phyloP scores from a whole-genome alignment of 1,140 invertebrate genomes.

The Drosophila paulistorum region DNA sequence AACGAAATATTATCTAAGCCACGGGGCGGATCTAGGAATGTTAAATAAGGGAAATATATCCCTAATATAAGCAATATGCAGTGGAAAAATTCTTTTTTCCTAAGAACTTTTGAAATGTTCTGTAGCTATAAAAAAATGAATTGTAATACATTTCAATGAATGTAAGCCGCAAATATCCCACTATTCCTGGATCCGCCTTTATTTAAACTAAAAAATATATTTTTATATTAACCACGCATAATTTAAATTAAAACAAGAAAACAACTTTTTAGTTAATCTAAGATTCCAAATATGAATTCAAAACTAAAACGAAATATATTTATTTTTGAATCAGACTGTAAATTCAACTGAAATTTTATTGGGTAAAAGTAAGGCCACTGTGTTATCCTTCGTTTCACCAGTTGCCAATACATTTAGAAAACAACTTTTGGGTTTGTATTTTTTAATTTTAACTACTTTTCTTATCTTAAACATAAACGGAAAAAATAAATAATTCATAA shows the following conservation, averaged over 20 bases:
- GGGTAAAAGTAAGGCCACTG: too few relatives aligned
- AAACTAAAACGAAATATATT: conserved; percentile 2
- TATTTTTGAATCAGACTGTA: conserved; percentile 9
- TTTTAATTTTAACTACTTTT: neutral
- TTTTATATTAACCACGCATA: conserved; percentile 1
- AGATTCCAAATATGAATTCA: neutral
- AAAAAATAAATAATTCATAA: neutral
- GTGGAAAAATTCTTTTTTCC: too few relatives aligned
- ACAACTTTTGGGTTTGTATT: neutral
- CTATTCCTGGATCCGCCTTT: too few relatives aligned
- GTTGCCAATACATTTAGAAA: neutral
- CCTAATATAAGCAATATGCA: too few relatives aligned
- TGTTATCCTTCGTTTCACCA: too few relatives aligned
- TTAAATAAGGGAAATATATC: too few relatives aligned
- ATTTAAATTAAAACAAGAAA: neutral
- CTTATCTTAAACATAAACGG: neutral
- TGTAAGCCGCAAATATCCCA: too few relatives aligned
- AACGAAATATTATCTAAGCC: neutral
- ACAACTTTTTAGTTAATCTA: neutral
- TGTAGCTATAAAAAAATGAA: too few relatives aligned
- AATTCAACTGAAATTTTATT: neutral
- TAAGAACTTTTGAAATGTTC: too few relatives aligned
- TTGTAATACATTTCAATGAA: too few relatives aligned
- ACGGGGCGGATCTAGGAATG: too few relatives aligned
- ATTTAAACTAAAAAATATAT: neutral